phyloP scores from a whole-genome alignment of 2,113 vertebrate species.

The Mormyrus lacerda region DNA sequence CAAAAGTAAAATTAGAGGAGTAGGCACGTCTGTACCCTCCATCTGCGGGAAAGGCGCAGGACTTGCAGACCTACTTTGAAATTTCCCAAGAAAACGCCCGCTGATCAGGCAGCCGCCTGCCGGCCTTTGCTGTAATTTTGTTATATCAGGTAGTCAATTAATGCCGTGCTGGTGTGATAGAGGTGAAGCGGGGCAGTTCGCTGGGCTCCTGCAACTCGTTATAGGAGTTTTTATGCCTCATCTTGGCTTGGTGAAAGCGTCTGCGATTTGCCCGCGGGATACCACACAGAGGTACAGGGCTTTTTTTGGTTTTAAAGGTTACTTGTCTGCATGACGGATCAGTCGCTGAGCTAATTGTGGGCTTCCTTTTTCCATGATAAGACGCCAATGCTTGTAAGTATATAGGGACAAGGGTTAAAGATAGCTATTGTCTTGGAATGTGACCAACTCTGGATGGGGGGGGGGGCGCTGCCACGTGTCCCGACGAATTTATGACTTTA shows the following conservation, averaged over 20 bases:
- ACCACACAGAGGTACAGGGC: neutral
- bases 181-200: neutral
- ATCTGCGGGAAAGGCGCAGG: neutral
- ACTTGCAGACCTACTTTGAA: neutral
- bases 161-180: neutral
- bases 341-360: neutral
- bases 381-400: neutral
- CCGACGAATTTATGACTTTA: neutral
- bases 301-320: neutral
- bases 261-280: neutral
- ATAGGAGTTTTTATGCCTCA: neutral
- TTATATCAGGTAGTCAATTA: neutral
- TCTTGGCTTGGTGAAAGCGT: neutral
- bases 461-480: neutral
- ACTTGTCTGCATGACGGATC: neutral
- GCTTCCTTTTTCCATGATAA: neutral
- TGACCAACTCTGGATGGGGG: neutral
- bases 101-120: neutral
- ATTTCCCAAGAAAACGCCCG: neutral
- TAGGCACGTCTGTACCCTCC: neutral
- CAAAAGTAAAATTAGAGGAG: neutral
- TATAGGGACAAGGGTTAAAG: neutral
- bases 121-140: neutral
- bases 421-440: neutral
- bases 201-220: neutral